These are phyloP conservation scores for Phylloscopus whistleri DNA, from an alignment of 2,113 vertebrate species.

Conservation along the genomic window DNA sequence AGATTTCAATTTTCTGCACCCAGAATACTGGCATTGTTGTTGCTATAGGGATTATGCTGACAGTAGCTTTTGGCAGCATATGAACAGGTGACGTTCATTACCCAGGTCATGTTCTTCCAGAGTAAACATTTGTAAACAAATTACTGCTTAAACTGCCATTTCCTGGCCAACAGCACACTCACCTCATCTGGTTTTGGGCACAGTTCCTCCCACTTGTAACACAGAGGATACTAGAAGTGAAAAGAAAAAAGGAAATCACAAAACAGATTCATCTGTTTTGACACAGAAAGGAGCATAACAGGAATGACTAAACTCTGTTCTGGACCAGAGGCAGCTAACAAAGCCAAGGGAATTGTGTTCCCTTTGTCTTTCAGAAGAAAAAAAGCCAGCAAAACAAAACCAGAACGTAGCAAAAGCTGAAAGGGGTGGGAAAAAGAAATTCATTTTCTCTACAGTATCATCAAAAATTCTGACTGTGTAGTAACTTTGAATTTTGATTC, in stretches of 20 bases:
- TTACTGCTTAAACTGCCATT: not conserved
- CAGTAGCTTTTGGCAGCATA: not conserved
- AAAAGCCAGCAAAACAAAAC: not conserved
- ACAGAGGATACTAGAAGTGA: not conserved
- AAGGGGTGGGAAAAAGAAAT: not conserved
- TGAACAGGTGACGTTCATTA: not conserved
- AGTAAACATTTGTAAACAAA: not conserved
- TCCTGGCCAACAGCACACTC: not conserved
- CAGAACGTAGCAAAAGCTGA: not conserved
- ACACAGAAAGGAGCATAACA: not conserved
- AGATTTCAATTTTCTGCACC: not conserved
- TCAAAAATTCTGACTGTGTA: not conserved
- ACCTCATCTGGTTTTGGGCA: not conserved
- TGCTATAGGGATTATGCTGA: not conserved
- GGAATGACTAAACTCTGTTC: not conserved
- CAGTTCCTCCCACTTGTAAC: not conserved
- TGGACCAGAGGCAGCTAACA: not conserved
- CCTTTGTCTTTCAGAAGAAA: not conserved
- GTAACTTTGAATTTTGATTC: not conserved
- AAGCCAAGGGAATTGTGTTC: not conserved
- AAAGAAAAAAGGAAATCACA: not conserved
- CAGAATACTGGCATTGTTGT: not conserved
- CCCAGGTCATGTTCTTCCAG: not conserved
- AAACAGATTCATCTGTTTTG: not conserved
- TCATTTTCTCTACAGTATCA: not conserved